These are phyloP conservation scores for Hydropsyche betteni DNA, from an alignment of 2,888 invertebrate species.

Conservation along the genomic window DNA sequence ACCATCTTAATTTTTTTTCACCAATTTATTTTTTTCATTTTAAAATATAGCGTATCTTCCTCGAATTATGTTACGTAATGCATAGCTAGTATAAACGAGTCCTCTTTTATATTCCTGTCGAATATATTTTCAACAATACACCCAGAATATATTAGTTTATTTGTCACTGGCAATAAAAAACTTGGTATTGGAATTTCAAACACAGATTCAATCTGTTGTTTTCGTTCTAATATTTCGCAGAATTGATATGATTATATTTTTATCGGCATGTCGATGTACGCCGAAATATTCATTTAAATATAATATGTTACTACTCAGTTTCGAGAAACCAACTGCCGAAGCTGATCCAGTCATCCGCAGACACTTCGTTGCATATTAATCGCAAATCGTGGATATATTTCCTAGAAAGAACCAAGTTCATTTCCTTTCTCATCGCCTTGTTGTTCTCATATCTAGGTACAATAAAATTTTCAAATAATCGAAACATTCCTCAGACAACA, in stretches of 20 bases:
- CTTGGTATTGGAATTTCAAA: not conserved
- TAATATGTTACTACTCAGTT: not conserved
- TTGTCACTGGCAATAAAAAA: not conserved
- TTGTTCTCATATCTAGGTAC: not conserved
- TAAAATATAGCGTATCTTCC: too few species aligned
- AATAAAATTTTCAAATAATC: not conserved
- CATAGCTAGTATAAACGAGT: too few species aligned
- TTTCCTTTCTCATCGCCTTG: constrained; percentile 31
- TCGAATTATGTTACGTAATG: too few species aligned
- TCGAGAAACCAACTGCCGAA: constrained; percentile 14
- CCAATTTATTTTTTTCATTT: too few species aligned
- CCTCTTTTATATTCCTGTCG: too few species aligned
- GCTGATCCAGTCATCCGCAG: not conserved
- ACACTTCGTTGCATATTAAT: constrained; percentile 29
- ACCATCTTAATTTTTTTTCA: too few species aligned
- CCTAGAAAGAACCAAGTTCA: constrained; percentile 2
- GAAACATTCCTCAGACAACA: not conserved
- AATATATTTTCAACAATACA: too few species aligned
- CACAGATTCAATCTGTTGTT: constrained; percentile 5
- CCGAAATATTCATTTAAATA: constrained; percentile 30
- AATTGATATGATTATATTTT: constrained; percentile 28
- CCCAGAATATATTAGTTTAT: constrained; percentile 1
- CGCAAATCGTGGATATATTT: constrained; percentile 16
- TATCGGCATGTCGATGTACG: constrained; percentile 9
- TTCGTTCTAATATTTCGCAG: constrained; percentile 13